phyloP scores from a whole-genome alignment of 2,797 vertebrate genomes.

The Bryconaethiops microstoma region DNA sequence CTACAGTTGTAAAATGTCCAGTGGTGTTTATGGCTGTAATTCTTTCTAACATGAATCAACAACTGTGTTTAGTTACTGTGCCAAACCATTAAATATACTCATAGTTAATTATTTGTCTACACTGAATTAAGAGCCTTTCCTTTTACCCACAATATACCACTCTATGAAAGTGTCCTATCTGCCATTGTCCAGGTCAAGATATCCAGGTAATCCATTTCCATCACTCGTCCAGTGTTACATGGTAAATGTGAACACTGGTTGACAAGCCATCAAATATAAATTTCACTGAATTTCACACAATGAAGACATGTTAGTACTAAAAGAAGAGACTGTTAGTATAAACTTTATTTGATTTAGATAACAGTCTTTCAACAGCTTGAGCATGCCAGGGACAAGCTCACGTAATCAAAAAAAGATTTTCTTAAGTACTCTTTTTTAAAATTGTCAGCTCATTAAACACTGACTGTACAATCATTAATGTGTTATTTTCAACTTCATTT shows the following conservation, averaged over 20 bases:
- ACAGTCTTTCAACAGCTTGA: not conserved
- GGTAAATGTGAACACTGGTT: not conserved
- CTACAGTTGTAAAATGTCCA: not conserved
- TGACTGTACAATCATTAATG: not conserved
- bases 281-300: not conserved
- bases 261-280: not conserved
- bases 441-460: not conserved
- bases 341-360: not conserved
- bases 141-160: not conserved
- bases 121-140: not conserved
- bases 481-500: not conserved
- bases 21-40: not conserved
- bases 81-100: not conserved
- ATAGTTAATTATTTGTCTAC: not conserved
- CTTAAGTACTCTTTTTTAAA: not conserved
- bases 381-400: too few species aligned
- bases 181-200: not conserved
- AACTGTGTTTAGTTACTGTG: not conserved
- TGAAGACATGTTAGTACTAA: too few species aligned
- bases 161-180: not conserved
- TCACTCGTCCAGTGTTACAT: not conserved
- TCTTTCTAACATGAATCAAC: not conserved
- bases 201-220: not conserved
- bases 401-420: too few species aligned
- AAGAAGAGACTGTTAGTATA: not conserved